Evolutionary conservation across 2,888 invertebrate genomes (phyloP).

Genomic region (Entomobrya multifasciata): DNA sequence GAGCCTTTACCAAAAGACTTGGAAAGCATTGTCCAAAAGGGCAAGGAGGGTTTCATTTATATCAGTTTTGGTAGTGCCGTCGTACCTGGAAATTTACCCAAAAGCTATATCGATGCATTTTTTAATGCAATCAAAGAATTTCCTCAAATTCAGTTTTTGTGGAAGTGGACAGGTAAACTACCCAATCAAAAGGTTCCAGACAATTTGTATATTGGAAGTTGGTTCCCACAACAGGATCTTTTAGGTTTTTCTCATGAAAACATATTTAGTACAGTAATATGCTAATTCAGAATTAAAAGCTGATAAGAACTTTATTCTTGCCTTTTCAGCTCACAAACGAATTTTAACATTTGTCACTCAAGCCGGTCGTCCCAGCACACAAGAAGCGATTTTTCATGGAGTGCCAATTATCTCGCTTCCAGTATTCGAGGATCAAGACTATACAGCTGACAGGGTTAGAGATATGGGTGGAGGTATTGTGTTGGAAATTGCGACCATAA

Average conservation of each 20-base stretch:
- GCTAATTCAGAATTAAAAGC: too few species aligned
- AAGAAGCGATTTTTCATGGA: constrained; percentile 85
- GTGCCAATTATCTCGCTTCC: constrained; percentile 84
- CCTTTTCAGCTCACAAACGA: constrained; percentile 83
- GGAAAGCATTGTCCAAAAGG: constrained; percentile 62
- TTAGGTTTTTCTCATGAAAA: too few species aligned
- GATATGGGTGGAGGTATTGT: constrained; percentile 83
- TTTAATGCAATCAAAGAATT: constrained; percentile 69
- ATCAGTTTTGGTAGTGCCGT: constrained; percentile 74
- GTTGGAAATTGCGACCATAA: constrained; percentile 83
- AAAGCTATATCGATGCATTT: constrained; percentile 55
- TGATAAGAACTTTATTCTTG: too few species aligned
- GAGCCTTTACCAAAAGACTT: constrained; percentile 61
- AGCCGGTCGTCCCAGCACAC: constrained; percentile 86
- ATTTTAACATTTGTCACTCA: constrained; percentile 85
- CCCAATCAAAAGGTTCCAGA: constrained; percentile 81
- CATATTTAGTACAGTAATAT: too few species aligned
- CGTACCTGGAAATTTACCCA: constrained; percentile 63
- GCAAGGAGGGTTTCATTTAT: constrained; percentile 67
- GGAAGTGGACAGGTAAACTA: constrained; percentile 74
- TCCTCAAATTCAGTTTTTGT: constrained; percentile 72
- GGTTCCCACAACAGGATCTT: constrained; percentile 71
- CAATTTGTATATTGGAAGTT: constrained; percentile 79
- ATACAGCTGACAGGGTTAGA: constrained; percentile 83
- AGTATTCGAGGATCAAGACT: constrained; percentile 79